phyloP scores from a whole-genome alignment of 2,888 invertebrate species.

The Drosophila acutilabella region DNA sequence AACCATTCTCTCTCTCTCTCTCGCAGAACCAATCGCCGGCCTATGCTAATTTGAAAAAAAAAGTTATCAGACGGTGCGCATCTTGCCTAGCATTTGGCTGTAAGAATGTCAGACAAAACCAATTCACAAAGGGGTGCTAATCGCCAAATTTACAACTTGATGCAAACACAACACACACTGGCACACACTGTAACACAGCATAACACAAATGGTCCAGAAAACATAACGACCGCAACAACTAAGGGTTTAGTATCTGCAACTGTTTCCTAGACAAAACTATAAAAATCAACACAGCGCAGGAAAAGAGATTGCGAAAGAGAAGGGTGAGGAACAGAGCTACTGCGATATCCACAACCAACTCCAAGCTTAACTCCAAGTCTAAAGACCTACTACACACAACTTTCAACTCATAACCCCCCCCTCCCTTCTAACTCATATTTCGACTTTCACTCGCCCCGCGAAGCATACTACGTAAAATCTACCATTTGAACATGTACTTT shows the following conservation, averaged over 20 bases:
- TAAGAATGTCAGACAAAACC: slow-evolving; percentile 62
- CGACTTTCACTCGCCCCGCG: slow-evolving; percentile 69
- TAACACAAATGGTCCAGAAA: slow-evolving; percentile 82
- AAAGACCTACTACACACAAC: slow-evolving; percentile 3
- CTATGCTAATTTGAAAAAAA: slow-evolving; percentile 73
- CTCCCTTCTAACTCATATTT: slow-evolving; percentile 22
- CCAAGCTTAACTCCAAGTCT: slow-evolving; percentile 7
- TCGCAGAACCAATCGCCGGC: slow-evolving; percentile 36
- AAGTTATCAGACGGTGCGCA: slow-evolving; percentile 75
- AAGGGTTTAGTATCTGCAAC: slow-evolving; percentile 56
- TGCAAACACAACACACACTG: slow-evolving; percentile 57
- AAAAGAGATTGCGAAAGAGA: no score
- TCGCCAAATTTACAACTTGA: slow-evolving; percentile 83
- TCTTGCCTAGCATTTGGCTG: slow-evolving; percentile 69
- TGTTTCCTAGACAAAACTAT: slow-evolving; percentile 64
- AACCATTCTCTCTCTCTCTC: slow-evolving; percentile 4
- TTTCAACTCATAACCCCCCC: not conserved
- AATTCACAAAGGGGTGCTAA: slow-evolving; percentile 81
- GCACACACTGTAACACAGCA: slow-evolving; percentile 32
- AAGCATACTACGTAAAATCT: slow-evolving; percentile 67
- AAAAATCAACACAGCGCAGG: slow-evolving; percentile 70
- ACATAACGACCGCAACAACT: slow-evolving; percentile 75
- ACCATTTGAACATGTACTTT: slow-evolving; percentile 83
- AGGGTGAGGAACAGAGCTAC: slow-evolving; percentile 24
- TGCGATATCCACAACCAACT: slow-evolving; percentile 41